Percentiles rank a stretch among this genome's conserved stretches.
Evolutionary conservation across 2,113 vertebrate species (phyloP).

Genomic region (Artemisiospiza belli): DNA sequence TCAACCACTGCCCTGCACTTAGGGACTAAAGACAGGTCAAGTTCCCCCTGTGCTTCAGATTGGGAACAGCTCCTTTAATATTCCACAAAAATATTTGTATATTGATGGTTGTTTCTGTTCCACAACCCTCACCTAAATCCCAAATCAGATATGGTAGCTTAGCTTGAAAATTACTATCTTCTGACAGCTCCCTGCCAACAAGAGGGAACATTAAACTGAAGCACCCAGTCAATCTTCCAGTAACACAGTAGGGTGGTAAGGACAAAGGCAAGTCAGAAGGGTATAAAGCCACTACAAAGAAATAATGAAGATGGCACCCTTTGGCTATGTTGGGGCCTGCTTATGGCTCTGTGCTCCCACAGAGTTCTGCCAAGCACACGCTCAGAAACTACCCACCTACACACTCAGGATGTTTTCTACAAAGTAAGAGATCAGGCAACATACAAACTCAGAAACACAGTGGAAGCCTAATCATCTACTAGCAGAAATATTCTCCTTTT

Average conservation of each 20-base stretch:
- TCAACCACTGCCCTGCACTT: background rate
- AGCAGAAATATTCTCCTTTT: background rate
- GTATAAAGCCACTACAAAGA: background rate
- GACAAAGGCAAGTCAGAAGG: background rate
- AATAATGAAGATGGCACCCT: background rate
- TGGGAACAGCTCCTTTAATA: background rate
- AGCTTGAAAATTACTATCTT: background rate
- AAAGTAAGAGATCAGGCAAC: background rate
- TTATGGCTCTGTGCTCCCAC: background rate
- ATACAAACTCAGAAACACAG: background rate
- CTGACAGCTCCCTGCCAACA: background rate
- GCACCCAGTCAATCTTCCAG: background rate
- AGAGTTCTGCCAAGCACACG: rapidly evolving
- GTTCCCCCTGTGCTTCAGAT: background rate
- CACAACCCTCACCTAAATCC: background rate
- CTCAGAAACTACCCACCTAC: background rate
- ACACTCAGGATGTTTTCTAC: background rate
- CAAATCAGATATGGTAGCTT: background rate
- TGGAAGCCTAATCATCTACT: background rate
- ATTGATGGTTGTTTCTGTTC: background rate
- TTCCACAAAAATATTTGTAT: background rate
- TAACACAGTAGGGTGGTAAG: background rate
- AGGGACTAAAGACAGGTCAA: background rate
- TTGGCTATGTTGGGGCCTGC: background rate
- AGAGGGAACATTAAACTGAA: background rate